Evolutionary conservation across 2,113 vertebrate species (phyloP).

Genomic region (Brachyistius frenatus): DNA sequence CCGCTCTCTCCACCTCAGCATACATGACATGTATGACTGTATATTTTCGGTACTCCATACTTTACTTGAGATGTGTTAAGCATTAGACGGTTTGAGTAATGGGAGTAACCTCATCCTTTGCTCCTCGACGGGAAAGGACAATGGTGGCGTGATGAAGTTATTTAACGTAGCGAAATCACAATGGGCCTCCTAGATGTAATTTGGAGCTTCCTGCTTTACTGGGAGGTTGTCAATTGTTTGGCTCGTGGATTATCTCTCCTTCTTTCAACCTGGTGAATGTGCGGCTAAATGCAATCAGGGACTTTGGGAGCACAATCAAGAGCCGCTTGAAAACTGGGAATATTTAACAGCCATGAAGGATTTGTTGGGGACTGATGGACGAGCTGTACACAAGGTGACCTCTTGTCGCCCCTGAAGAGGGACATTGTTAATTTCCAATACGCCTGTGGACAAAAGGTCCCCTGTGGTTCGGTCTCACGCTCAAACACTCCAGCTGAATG

Average conservation of each 20-base stretch:
- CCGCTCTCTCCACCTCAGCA: too few relatives aligned
- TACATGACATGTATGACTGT: too few relatives aligned
- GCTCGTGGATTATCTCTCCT: constrained; percentile 48
- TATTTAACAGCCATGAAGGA: constrained; percentile 65
- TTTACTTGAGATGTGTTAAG: not conserved
- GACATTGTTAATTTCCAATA: constrained; percentile 72
- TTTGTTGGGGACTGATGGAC: constrained; percentile 40
- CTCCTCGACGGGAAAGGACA: constrained; percentile 3
- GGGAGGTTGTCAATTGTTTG: constrained; percentile 52
- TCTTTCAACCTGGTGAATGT: constrained; percentile 51
- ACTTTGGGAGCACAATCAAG: constrained; percentile 66
- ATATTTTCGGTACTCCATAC: too few relatives aligned
- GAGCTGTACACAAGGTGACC: constrained; percentile 72
- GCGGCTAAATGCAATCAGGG: constrained; percentile 73
- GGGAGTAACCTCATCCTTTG: not conserved
- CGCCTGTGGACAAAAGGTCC: constrained; percentile 58
- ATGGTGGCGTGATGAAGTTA: constrained; percentile 10
- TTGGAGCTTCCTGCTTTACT: constrained; percentile 2
- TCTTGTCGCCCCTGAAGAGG: constrained; percentile 47
- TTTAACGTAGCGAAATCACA: not conserved
- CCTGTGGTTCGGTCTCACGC: constrained; percentile 31
- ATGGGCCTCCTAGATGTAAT: not conserved
- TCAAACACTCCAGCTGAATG: constrained; percentile 34
- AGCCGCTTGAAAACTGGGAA: constrained; percentile 55
- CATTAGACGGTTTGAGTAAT: not conserved